These are phyloP conservation scores for Centrocercus urophasianus DNA, from an alignment of 2,113 vertebrate genomes.

Conservation along the genomic window DNA sequence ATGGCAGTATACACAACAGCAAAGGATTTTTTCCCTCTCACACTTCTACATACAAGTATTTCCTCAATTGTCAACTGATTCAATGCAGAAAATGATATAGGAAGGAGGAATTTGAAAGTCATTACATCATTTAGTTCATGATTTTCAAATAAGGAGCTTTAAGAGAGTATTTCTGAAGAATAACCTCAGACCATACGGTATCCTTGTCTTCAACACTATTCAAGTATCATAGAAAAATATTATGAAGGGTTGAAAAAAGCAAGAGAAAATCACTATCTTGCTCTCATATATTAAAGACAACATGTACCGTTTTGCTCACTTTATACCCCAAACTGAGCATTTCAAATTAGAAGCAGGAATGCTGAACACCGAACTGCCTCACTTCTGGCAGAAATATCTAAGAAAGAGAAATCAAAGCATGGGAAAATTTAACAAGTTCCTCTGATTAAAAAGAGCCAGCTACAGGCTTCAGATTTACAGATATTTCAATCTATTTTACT, in stretches of 20 bases:
- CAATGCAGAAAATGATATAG: slow-evolving; percentile 31
- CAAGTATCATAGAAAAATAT: slow-evolving; percentile 13
- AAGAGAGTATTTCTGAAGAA: slow-evolving; percentile 4
- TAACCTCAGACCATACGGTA: background rate
- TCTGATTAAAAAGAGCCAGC: slow-evolving; percentile 47
- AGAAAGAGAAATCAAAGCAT: slow-evolving; percentile 50
- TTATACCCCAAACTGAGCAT: slow-evolving; percentile 10
- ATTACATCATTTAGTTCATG: slow-evolving; percentile 15
- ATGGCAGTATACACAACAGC: background rate
- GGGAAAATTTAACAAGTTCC: slow-evolving; percentile 34
- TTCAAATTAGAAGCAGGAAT: slow-evolving; percentile 44
- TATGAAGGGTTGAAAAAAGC: slow-evolving; percentile 41
- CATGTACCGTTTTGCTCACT: background rate
- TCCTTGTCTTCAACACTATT: slow-evolving; percentile 32
- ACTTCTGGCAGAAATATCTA: background rate
- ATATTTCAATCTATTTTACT: slow-evolving; percentile 43
- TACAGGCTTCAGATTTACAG: slow-evolving; percentile 44
- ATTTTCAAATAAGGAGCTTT: slow-evolving; percentile 52
- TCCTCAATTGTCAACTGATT: slow-evolving; percentile 9
- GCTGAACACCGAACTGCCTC: background rate
- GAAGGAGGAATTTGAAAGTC: slow-evolving; percentile 35
- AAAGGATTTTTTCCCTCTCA: background rate
- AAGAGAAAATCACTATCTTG: slow-evolving; percentile 40
- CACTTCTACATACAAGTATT: slow-evolving; percentile 11
- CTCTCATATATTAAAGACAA: slow-evolving; percentile 32